These are phyloP conservation scores for Ceratotherium simum DNA, from an alignment of 2,113 vertebrate genomes.

Conservation along the genomic window DNA sequence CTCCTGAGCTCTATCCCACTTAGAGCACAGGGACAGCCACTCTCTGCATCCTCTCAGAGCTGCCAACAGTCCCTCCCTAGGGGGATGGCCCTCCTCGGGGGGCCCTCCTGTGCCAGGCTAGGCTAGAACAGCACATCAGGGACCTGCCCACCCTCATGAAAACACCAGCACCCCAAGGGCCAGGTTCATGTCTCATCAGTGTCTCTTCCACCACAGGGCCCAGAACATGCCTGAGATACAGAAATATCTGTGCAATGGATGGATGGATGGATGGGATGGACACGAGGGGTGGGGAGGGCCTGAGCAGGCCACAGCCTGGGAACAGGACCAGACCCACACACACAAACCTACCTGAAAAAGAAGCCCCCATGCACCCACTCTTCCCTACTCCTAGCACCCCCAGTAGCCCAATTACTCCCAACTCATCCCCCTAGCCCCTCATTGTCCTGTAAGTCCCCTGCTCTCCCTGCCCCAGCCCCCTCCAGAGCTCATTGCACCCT, in stretches of 20 bases:
- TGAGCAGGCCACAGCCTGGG: not conserved
- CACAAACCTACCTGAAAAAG: not conserved
- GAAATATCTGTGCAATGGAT: not conserved
- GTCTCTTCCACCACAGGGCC: not conserved
- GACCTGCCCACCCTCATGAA: too few species aligned
- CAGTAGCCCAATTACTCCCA: too few species aligned
- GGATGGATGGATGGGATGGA: not conserved
- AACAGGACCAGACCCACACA: not conserved
- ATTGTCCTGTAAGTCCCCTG: not conserved
- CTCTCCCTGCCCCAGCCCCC: not conserved
- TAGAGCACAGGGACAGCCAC: not conserved
- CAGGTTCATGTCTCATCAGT: not conserved
- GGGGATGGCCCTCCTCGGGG: too few species aligned
- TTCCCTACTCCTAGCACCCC: not conserved
- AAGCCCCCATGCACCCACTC: accelerated
- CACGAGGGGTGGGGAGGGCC: not conserved
- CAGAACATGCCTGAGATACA: not conserved
- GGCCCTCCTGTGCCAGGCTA: not conserved
- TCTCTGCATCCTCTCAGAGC: too few species aligned
- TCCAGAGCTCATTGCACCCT: not conserved
- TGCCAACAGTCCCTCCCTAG: not conserved
- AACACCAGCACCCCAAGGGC: not conserved
- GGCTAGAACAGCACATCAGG: not conserved
- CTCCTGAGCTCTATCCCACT: not conserved
- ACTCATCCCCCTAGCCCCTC: accelerated